Evolutionary conservation across 1,140 invertebrate genomes (phyloP), one percentile per base, ranked within the genome.

Genomic region (Heliconius hewitsoni): DNA sequence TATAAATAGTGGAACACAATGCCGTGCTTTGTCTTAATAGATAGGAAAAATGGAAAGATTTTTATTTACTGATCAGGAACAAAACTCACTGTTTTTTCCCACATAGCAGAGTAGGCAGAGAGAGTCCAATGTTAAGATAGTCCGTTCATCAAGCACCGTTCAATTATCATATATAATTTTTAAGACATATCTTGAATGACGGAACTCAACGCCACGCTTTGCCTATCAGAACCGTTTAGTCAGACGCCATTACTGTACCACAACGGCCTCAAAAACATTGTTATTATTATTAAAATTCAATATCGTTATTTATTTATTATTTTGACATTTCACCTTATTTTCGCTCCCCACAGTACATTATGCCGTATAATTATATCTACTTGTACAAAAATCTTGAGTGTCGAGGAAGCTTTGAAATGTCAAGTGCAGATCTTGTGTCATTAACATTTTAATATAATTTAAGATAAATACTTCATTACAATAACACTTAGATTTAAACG

Each of bases 371-470:
- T 72, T 72, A 42, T 72, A 23, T 23, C 23, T 23, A 72, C 19
- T 27, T 16, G 60, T 66, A 66, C 60, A 66, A 66, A 46, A 66
- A 66, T 72, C 71, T 72, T 19, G 37, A 72, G n/a, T 72, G 71
- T 72, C 5, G 71, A 72, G 71, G 71, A 72, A 72, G 37, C 37
- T 72, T 72, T 37, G 71, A 72, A 72, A 72, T 72, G 71, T 72
- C 71, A 72, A 72, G 71, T 39, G 37, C 71, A 39, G 71, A 72
- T 66, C 60, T 66, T 13, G 23, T 72, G 71, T 72, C 71, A 72
- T 72, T 72, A 72, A 30, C 71, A 30, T 72, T 72, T 72, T 72
- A 39, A 39, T 72, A 72, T 42, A 72, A 72, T 72, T 72, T 72
- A 72, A 66, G 60, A 72, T 72, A 72, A 72, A 72, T 72, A 42